Base-by-base conservation (phyloP, 2,797 vertebrate species). In the Dromococcyx pavoninus region DNA sequence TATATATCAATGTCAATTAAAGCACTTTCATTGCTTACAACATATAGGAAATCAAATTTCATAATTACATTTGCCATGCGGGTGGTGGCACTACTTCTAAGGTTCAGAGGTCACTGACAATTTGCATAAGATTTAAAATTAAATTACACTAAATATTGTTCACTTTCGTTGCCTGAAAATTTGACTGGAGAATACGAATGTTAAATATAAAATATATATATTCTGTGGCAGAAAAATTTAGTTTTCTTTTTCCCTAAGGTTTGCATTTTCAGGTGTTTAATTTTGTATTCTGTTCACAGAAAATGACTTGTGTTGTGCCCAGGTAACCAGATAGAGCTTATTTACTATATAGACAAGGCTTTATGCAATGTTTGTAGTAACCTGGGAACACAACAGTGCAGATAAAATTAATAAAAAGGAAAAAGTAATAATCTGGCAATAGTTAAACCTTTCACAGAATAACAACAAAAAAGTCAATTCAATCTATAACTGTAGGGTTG, bases 1-100 rank as follows among this genome's bases (percentile, higher is more conserved):
- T 97, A 98, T 96, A 84, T 95, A 96, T 97, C 95, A 97, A 89
- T 97, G 96, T 97, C 97, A 97, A 94, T 97, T 97, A 97, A 95
- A 97, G 93, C 43, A 70, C 48, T 96, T 97, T 74, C 72, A 91
- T 86, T 96, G 69, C 73, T 79, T 96, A 77, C 69, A 95, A 96
- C 66, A 87, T 96, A 95, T 67, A 97, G 93, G 83, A 97, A 97
- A 97, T 97, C 93, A 96, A 89, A 95, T 96, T 95, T 86, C 79
- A 75, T 96, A 95, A 97, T 96, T 97, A 61, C 48, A 76, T 97
- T 97, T 96, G 78, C 94, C 58, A 80, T 69, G 69, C 1, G 85
- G 78, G 92, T 75, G 60, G 78, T 61, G 94, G 73, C 46, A 35
- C 51, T 78, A 23, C 84, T 96, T 96, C 84, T 39, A 88, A 56